Evolutionary conservation across 2,113 vertebrate genomes (phyloP).

Genomic region (Nansenia antarctica): DNA sequence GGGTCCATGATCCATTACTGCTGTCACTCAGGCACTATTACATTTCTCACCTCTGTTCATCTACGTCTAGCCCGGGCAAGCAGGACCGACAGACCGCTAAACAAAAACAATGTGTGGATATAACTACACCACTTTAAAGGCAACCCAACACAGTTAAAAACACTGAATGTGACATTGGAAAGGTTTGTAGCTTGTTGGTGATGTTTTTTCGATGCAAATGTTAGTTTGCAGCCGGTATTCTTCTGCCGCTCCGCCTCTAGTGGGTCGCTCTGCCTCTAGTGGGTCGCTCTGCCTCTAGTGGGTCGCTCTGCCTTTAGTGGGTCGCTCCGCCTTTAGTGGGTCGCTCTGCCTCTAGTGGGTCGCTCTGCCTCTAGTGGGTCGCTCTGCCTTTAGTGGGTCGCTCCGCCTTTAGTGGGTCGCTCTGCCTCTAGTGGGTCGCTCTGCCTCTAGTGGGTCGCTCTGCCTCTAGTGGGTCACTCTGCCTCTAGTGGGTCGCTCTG

Average conservation of each 20-base stretch:
- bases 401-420: background rate
- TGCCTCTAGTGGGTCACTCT: too few species aligned
- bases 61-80: background rate
- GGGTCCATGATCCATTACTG: background rate
- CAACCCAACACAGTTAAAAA: background rate
- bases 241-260: background rate
- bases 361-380: too few species aligned
- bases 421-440: background rate
- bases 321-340: background rate
- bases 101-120: too few species aligned
- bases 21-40: background rate
- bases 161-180: background rate
- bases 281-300: too few species aligned
- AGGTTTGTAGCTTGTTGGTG: background rate
- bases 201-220: background rate
- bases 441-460: background rate
- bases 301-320: too few species aligned
- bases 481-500: too few species aligned
- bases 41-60: background rate
- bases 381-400: too few species aligned
- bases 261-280: background rate
- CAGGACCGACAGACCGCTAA: too few species aligned
- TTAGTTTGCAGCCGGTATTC: background rate
- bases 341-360: background rate
- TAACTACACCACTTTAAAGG: background rate